phyloP scores from a whole-genome alignment of 2,113 vertebrate species.

The Rhipidura dahli region DNA sequence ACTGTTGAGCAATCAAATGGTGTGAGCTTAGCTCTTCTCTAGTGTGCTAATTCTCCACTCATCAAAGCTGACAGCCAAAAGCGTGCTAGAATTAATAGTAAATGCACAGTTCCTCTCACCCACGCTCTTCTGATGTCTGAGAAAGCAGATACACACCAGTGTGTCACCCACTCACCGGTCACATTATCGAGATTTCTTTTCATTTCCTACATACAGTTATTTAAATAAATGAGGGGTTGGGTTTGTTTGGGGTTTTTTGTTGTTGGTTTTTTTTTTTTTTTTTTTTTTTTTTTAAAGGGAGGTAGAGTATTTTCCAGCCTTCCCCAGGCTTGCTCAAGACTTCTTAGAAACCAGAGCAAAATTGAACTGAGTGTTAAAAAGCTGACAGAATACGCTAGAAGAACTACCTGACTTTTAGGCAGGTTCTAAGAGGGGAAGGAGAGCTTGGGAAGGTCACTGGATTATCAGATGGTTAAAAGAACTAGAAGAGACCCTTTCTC shows the following conservation, averaged over 20 bases:
- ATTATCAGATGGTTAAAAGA: not conserved
- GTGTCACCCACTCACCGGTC: rapidly evolving
- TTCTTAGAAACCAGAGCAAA: not conserved
- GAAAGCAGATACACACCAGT: not conserved
- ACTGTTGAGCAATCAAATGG: not conserved
- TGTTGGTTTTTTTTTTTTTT: too few species aligned
- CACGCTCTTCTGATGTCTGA: not conserved
- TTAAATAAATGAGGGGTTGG: not conserved
- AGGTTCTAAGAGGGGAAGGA: not conserved
- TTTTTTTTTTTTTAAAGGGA: not conserved
- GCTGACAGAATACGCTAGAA: not conserved
- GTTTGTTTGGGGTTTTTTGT: not conserved
- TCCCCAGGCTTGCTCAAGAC: not conserved
- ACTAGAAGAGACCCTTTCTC: not conserved
- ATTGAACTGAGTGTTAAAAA: not conserved
- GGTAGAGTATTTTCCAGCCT: not conserved
- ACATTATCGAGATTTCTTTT: not conserved
- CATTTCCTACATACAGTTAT: not conserved
- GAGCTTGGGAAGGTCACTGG: not conserved
- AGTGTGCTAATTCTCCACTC: not conserved
- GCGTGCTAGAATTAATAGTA: not conserved
- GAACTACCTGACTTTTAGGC: not conserved
- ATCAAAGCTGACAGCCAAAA: not conserved
- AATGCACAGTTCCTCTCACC: not conserved
- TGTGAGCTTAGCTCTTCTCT: not conserved